phyloP scores from a whole-genome alignment of 2,888 invertebrate species.

The Scaptomyza cyrtandrae region DNA sequence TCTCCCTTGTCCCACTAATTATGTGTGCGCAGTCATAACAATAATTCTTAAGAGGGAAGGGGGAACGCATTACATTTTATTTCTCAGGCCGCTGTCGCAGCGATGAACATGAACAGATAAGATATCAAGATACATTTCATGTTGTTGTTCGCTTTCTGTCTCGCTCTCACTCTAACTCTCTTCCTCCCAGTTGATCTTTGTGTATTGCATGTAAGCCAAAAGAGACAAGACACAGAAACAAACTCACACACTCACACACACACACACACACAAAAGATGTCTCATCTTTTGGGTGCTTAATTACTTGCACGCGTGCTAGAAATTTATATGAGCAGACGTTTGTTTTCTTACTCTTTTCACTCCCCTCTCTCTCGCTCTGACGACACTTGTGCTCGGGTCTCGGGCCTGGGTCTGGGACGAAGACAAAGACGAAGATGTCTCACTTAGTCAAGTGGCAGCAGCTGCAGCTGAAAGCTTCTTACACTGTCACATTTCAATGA shows the following conservation, averaged over 20 bases:
- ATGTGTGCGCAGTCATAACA: slow-evolving; percentile 57
- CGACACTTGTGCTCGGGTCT: slow-evolving; percentile 55
- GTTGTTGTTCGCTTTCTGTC: slow-evolving; percentile 6
- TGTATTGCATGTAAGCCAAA: slow-evolving; percentile 39
- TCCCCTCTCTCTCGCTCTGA: slow-evolving; percentile 9
- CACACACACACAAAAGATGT: slow-evolving; percentile 61
- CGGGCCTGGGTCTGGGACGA: slow-evolving; percentile 11
- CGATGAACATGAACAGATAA: slow-evolving; percentile 72
- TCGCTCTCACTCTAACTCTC: slow-evolving; percentile 13
- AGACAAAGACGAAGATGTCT: slow-evolving; percentile 40
- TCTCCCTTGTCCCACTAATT: slow-evolving; percentile 40
- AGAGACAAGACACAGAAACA: slow-evolving; percentile 12
- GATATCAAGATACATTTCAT: slow-evolving; percentile 61
- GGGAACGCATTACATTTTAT: slow-evolving; percentile 26
- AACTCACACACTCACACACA: background rate
- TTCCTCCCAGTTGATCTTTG: slow-evolving; percentile 26
- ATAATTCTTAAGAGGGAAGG: slow-evolving; percentile 51
- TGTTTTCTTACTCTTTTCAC: background rate
- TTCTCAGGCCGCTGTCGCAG: slow-evolving; percentile 26
- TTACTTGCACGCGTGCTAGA: slow-evolving; percentile 81
- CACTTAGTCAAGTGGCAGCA: slow-evolving; percentile 39
- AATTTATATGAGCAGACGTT: slow-evolving; percentile 62
- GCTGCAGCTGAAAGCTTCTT: slow-evolving; percentile 34
- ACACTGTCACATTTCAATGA: slow-evolving; percentile 2
- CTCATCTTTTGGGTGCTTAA: slow-evolving; percentile 72